Base-by-base conservation (phyloP, 2,888 invertebrate genomes). In the Drosophila seclusa region DNA sequence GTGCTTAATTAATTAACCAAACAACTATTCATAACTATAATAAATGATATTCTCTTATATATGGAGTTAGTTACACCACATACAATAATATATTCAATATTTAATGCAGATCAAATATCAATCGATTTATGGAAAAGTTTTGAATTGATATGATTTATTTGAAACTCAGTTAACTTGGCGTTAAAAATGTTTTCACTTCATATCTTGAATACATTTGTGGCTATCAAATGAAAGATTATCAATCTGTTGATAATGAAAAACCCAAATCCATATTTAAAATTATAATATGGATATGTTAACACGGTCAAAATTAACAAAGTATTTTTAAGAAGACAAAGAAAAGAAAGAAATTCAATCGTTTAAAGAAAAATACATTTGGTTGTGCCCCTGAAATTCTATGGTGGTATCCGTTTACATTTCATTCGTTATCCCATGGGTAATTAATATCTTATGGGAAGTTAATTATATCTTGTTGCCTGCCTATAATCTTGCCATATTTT, bases 391-490 rank as follows among this genome's bases (percentile, higher is more conserved):
- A 64, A 49, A 71, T 64, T 69, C 50, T 54, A n/a, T n/a, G 50
- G 11, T 24, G 10, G 38, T 36, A 40, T 62, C 32, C 55, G 49
- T 31, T 60, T 73, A 57, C 54, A 63, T 38, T 69, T 29, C 53
- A n/a, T 66, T 66, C 40, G 34, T 40, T 52, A 53, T 76, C 69
- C 68, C 65, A 68, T 54, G 78, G 64, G 86, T 82, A 87, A 87
- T 80, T 71, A 80, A 89, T 89, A 87, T 84, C 87, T 68, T 89
- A 87, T 87, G 86, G 89, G 86, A 87, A 87, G 83, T 85, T 82
- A 76, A 87, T 87, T 80, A 82, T 79, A 68, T 73, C 70, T 69
- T 68, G 53, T 34, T 66, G 68, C 24, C 63, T 58, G 69, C 55
- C 66, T 64, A 69, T 75, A 68, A 54, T 60, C 68, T 78, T 73